phyloP scores from a whole-genome alignment of 37 sponge, comb jelly and placozoan genomes.

The Haliclona indistincta region DNA sequence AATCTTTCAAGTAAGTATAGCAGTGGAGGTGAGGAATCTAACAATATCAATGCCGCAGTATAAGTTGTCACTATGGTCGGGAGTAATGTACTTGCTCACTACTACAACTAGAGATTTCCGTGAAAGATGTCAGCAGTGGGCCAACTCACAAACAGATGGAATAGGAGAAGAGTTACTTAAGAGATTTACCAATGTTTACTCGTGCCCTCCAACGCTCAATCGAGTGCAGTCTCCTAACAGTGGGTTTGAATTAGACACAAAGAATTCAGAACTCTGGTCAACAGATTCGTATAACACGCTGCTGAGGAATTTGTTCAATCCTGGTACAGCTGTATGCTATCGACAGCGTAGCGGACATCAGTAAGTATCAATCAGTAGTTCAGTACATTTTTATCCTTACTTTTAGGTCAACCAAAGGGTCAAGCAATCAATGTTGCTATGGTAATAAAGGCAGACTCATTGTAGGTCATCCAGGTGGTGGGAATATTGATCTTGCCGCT shows the following conservation, averaged over 20 bases:
- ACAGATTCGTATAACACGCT: too few species aligned
- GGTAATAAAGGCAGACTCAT: neutral
- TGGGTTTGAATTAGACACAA: slow-evolving; percentile 5
- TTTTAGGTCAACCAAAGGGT: neutral
- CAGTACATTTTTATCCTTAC: neutral
- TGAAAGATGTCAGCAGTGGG: too few species aligned
- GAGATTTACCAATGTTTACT: neutral
- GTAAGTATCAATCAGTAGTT: too few species aligned
- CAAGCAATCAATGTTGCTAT: slow-evolving; percentile 28
- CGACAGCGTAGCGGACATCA: neutral
- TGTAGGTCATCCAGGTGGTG: slow-evolving; percentile 26
- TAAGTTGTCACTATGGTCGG: too few species aligned
- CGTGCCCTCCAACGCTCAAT: slow-evolving; percentile 22
- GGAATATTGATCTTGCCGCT: neutral
- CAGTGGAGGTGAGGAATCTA: too few species aligned
- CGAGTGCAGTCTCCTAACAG: slow-evolving; percentile 27
- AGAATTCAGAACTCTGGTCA: neutral
- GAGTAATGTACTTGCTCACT: too few species aligned
- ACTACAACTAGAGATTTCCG: too few species aligned
- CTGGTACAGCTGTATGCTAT: neutral
- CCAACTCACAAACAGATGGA: neutral
- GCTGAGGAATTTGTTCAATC: too few species aligned
- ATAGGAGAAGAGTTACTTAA: neutral
- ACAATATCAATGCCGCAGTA: too few species aligned
- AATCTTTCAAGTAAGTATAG: too few species aligned